Evolutionary conservation across 2,113 vertebrate genomes (phyloP).

Genomic region (western clawed frog (Xenopus tropicalis)): DNA sequence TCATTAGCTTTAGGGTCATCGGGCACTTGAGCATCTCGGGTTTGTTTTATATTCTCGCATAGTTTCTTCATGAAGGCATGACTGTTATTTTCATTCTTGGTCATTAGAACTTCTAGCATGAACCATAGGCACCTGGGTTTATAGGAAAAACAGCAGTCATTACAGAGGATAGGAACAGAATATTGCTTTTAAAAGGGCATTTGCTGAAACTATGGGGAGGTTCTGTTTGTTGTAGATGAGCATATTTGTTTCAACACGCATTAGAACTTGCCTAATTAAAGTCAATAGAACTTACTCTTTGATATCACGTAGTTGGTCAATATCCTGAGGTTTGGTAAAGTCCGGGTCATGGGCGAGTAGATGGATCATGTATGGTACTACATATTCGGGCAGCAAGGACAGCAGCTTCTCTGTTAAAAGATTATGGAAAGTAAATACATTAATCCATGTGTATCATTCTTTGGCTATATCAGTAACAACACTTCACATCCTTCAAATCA

Average conservation of each 20-base stretch:
- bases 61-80: constrained; percentile 97
- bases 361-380: constrained; percentile 97
- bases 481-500: too few species aligned
- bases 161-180: neutral
- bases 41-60: constrained; percentile 97
- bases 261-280: too few species aligned
- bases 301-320: constrained; percentile 94
- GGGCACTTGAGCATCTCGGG: constrained; percentile 91
- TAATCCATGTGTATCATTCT: neutral
- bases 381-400: constrained; percentile 93
- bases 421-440: constrained; percentile 3
- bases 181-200: too few species aligned
- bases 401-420: constrained; percentile 84
- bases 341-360: constrained; percentile 95
- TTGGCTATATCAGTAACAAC: too few species aligned
- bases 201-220: too few species aligned
- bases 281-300: constrained; percentile 84
- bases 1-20: constrained; percentile 94
- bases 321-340: constrained; percentile 96
- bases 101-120: constrained; percentile 98
- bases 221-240: too few species aligned
- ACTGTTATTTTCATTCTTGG: constrained; percentile 98
- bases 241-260: too few species aligned
- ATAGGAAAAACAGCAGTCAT: neutral
- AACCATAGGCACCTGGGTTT: constrained; percentile 88